A percentile compares a stretch with the other conserved stretches of the same genome.
phyloP scores from a whole-genome alignment of 2,113 vertebrate species.

The Psilopsiagon aymara region DNA sequence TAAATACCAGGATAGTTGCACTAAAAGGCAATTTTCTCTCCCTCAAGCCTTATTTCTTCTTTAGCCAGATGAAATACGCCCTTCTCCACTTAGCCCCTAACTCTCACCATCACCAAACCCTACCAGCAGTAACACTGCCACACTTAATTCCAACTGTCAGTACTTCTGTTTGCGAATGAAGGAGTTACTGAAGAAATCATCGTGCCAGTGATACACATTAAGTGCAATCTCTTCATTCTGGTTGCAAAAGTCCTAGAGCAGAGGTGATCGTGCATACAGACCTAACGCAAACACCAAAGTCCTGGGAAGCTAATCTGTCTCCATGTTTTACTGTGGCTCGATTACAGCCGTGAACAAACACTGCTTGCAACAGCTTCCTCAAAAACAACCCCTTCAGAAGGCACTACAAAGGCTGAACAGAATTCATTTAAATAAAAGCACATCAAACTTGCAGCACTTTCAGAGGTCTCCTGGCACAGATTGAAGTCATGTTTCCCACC shows the following conservation, averaged over 20 bases:
- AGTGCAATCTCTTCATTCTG: background rate
- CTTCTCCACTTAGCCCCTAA: background rate
- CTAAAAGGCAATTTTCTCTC: background rate
- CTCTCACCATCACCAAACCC: background rate
- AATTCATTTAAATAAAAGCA: background rate
- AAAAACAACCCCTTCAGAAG: background rate
- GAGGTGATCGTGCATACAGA: background rate
- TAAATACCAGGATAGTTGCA: background rate
- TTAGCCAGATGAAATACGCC: rapidly evolving
- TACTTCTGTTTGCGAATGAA: background rate
- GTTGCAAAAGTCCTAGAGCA: background rate
- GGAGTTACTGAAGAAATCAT: background rate
- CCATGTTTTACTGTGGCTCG: background rate
- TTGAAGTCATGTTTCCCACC: background rate
- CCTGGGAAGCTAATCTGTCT: background rate
- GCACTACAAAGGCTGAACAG: background rate
- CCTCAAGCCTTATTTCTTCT: background rate
- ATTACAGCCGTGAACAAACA: background rate
- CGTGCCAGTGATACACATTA: rapidly evolving
- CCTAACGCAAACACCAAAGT: background rate
- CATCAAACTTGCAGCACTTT: background rate
- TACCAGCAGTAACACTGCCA: rapidly evolving
- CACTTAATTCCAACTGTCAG: background rate
- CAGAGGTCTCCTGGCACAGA: background rate
- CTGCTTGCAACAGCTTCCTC: background rate